Percentiles rank a stretch among this genome's conserved stretches.
phyloP scores from a whole-genome alignment of 2,888 invertebrate genomes.

The Galerucella calmariensis region DNA sequence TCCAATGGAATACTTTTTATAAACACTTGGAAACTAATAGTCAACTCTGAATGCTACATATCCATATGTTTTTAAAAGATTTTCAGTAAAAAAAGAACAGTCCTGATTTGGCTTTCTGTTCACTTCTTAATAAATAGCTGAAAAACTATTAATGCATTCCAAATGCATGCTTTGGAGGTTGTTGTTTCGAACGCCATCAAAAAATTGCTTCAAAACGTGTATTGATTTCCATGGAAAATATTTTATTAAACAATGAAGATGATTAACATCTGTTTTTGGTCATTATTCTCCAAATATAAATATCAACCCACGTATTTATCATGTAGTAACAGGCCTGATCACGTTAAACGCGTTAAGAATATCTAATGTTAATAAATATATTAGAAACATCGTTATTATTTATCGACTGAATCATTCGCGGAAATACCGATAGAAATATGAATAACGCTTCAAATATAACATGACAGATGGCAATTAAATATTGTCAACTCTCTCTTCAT shows the following conservation, averaged over 20 bases:
- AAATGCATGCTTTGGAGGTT: background rate
- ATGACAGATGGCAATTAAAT: background rate
- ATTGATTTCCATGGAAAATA: background rate
- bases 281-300: background rate
- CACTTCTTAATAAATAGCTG: too few relatives aligned
- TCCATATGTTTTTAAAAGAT: too few relatives aligned
- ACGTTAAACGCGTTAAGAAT: background rate
- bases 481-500: background rate
- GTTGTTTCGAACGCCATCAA: background rate
- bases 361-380: background rate
- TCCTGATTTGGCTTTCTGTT: too few relatives aligned
- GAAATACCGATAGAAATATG: background rate
- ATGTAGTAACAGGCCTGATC: background rate
- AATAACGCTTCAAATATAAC: slow-evolving; percentile 2
- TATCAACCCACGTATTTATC: background rate
- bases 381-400: background rate
- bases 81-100: too few relatives aligned
- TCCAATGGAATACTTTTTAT: too few relatives aligned
- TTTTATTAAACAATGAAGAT: too few relatives aligned
- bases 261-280: too few relatives aligned
- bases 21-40: too few relatives aligned
- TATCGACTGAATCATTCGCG: background rate
- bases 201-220: background rate
- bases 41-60: too few relatives aligned
- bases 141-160: background rate